A percentile compares a stretch with the other conserved stretches of the same genome.
These are phyloP conservation scores for Melanophora roralis DNA, from an alignment of 2,888 invertebrate genomes.

Conservation along the genomic window DNA sequence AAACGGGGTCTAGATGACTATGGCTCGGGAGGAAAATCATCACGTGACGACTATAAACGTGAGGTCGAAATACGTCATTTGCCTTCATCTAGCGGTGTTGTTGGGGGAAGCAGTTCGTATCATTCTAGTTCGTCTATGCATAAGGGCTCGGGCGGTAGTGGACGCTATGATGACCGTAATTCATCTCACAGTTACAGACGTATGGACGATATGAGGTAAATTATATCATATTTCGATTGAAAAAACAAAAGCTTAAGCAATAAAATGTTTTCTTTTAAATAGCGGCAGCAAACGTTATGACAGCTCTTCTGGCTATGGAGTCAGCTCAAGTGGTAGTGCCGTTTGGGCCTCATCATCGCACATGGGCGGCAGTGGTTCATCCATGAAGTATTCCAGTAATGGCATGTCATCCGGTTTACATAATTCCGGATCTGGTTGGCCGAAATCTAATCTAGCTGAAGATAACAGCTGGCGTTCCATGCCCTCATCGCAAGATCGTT, in stretches of 20 bases:
- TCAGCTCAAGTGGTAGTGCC: conserved; percentile 66
- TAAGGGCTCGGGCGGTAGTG: conserved; percentile 66
- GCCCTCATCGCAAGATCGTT: conserved; percentile 74
- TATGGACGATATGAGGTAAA: conserved; percentile 68
- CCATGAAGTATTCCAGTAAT: conserved; percentile 74
- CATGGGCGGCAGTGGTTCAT: conserved; percentile 65
- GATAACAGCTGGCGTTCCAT: conserved; percentile 73
- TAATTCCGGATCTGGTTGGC: conserved; percentile 71
- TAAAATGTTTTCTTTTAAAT: neutral
- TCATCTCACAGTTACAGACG: conserved; percentile 69
- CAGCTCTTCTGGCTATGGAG: conserved; percentile 67
- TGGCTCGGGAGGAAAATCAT: conserved; percentile 64
- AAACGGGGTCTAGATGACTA: conserved; percentile 71
- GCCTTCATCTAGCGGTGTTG: conserved; percentile 56
- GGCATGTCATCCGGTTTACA: conserved; percentile 72
- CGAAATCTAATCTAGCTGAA: conserved; percentile 70
- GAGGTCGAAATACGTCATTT: conserved; percentile 75
- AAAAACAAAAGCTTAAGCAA: neutral
- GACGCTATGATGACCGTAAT: conserved; percentile 70
- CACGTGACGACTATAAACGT: conserved; percentile 72
- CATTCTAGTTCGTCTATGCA: conserved; percentile 62
- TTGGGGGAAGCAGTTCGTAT: conserved; percentile 68
- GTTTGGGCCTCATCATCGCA: conserved; percentile 66
- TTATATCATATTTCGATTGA: neutral
- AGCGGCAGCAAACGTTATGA: conserved; percentile 74